A percentile compares a stretch with the other conserved stretches of the same genome.
Conservation (phyloP, 2,888 invertebrate species). For the Zygogramma bicolorata region DNA sequence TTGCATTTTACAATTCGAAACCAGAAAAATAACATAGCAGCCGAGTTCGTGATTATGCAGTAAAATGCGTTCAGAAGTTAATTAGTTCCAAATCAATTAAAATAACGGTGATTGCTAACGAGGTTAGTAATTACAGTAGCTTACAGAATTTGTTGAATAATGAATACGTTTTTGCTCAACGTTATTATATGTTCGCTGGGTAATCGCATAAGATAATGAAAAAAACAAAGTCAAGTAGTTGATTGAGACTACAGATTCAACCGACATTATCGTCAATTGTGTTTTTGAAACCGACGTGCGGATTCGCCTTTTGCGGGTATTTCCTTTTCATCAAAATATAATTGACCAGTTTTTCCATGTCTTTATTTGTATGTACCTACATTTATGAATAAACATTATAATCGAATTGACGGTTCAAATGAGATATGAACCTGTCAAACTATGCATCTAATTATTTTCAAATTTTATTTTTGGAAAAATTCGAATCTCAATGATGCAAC, state of each 20-base stretch:
- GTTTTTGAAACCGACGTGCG: too few species aligned
- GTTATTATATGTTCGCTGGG: background rate
- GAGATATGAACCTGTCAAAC: too few species aligned
- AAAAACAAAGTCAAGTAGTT: background rate
- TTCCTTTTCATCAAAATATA: too few species aligned
- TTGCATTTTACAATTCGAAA: background rate
- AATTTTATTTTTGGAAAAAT: too few species aligned
- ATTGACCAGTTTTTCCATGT: too few species aligned
- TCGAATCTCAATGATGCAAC: too few species aligned
- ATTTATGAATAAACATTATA: too few species aligned
- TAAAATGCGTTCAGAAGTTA: background rate
- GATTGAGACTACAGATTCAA: background rate
- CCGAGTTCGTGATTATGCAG: background rate
- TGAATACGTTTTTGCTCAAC: background rate
- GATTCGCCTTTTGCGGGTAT: too few species aligned
- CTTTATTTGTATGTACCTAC: too few species aligned
- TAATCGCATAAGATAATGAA: background rate
- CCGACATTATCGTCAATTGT: too few species aligned
- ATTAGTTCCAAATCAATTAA: constrained; percentile 6
- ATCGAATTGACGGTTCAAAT: too few species aligned
- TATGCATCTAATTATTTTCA: too few species aligned
- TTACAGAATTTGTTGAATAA: background rate
- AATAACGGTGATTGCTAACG: constrained; percentile 14
- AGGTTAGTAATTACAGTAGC: background rate
- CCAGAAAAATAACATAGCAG: background rate